Conservation (phyloP, 2,797 vertebrate species). For the Spinibarbus caldwelli region DNA sequence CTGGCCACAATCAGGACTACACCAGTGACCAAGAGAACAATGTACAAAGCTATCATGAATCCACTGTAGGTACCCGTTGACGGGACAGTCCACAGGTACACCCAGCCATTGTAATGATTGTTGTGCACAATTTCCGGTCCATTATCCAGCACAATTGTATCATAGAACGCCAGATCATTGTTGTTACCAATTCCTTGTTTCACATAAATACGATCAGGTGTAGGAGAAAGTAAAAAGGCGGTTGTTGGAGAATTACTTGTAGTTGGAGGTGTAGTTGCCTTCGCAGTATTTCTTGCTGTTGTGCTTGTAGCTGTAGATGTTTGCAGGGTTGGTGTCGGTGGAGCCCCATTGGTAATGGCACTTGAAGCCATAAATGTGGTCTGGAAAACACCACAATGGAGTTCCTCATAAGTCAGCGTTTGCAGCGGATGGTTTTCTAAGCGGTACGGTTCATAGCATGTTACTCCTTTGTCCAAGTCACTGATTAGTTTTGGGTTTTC, state of each 20-base stretch:
- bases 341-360: background rate
- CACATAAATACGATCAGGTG: background rate
- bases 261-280: background rate
- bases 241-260: background rate
- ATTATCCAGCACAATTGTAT: conserved; percentile 68
- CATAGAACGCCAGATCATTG: conserved; percentile 54
- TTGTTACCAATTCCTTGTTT: background rate
- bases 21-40: conserved; percentile 68
- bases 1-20: conserved; percentile 66
- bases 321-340: background rate
- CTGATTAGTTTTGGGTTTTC: conserved; percentile 64
- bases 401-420: conserved; percentile 59
- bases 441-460: conserved; percentile 65
- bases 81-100: conserved; percentile 78
- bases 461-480: conserved; percentile 55
- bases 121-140: conserved; percentile 75
- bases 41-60: conserved; percentile 68
- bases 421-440: conserved; percentile 53
- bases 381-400: conserved; percentile 23
- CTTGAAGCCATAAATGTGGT: background rate
- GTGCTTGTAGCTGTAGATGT: background rate
- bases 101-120: conserved; percentile 68
- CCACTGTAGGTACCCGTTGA: conserved; percentile 52
- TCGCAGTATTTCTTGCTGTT: background rate
- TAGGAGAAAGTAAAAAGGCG: background rate